Evolutionary conservation across 2,888 invertebrate genomes (phyloP), one percentile per base, ranked within the genome.

Genomic region (Sicus ferrugineus): DNA sequence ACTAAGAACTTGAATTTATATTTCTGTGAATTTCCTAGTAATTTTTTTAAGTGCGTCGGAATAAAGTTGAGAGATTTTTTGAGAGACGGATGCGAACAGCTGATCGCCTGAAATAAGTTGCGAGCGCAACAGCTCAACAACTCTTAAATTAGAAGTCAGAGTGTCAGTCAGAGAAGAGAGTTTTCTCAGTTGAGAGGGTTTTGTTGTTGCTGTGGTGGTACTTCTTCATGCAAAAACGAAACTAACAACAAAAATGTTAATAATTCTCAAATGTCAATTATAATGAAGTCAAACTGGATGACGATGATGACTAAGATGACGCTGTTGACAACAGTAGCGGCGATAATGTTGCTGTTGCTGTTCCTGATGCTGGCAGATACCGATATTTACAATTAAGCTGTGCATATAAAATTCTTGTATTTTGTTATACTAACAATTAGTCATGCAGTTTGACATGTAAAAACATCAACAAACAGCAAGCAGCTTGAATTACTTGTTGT

Each of bases 391-490:
- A 54, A 14, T 26, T 54, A 9, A 54, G 28, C 7, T 54, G n/a
- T n/a, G 28, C 28, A 26, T 19, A 23, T 50, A 50, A 50, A 50
- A 19, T 50, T 42, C 42, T n/a, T 50, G 50, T 50, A 46, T 34
- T 75, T 77, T 69, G 67, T 64, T 64, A 63, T 61, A 75, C 72
- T 67, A 62, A 71, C 78, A 79, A 80, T 78, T 78, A 80, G 79
- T 80, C 80, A 78, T 74, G 72, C 74, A 74, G 31, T 64, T 61
- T 64, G 64, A 64, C 64, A 64, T 64, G 28, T 28, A 28, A 30
- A 63, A 38, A 38, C 59, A 59, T 4, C 31, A 59, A 34, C n/a
- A 38, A 59, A 59, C 11, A 23, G 26, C 59, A 59, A 59, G 2
- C 34, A 59, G 21, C 38, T 7, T 16, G 4, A 59, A 54, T 23